These are phyloP conservation scores for Callithrix jacchus DNA, from an alignment of 2,113 vertebrate species.

Conservation along the genomic window DNA sequence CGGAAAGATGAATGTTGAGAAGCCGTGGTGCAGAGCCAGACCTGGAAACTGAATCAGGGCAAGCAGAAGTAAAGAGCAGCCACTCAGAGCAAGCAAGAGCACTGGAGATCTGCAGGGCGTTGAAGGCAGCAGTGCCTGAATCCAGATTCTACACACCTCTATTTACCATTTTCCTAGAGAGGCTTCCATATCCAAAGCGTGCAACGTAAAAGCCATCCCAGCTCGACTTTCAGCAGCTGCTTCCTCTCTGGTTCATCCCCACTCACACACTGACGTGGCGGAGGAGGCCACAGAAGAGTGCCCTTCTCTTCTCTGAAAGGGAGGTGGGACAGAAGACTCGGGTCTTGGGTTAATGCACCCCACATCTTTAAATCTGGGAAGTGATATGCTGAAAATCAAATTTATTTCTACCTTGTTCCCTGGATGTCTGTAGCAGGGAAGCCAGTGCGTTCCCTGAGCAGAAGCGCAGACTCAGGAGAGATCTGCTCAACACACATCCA, in stretches of 20 bases:
- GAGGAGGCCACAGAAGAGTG: no score
- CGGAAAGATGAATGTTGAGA: accelerated
- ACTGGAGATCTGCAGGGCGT: accelerated
- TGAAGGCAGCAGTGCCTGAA: no score
- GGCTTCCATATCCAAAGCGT: accelerated
- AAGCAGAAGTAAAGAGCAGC: neutral
- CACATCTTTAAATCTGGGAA: neutral
- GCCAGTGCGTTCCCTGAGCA: no score
- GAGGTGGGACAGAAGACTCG: accelerated
- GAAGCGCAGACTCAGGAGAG: neutral
- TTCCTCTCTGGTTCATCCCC: neutral
- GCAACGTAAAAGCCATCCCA: accelerated
- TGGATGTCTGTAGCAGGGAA: neutral
- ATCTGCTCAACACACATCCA: accelerated
- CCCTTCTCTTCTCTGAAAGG: neutral
- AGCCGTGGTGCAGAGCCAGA: no score
- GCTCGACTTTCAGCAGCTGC: accelerated
- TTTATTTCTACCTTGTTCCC: no score
- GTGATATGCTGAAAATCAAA: neutral
- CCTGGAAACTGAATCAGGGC: no score
- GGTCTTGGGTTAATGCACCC: no score
- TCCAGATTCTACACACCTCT: neutral
- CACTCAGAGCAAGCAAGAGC: accelerated
- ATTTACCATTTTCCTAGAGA: accelerated
- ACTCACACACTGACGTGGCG: accelerated